Percentiles rank a stretch among this genome's conserved stretches.
These are phyloP conservation scores for Chrysomallon squamiferum DNA, from an alignment of 1,140 invertebrate genomes.

Conservation along the genomic window DNA sequence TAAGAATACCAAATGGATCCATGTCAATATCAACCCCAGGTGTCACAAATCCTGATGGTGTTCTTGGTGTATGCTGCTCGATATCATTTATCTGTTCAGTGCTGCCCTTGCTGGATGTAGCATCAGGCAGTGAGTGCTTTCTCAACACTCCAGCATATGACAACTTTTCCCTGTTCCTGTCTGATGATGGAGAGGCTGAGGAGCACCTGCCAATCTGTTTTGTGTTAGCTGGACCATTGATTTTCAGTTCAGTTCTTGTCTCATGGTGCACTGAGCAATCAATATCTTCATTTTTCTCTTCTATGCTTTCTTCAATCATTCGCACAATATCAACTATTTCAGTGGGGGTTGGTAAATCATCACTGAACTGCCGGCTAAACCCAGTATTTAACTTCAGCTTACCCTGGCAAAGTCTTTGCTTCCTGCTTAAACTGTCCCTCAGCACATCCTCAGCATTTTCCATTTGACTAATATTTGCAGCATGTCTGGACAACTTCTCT, in stretches of 20 bases:
- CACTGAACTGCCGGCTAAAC: conserved; percentile 55
- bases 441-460: too few species aligned
- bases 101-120: conserved; percentile 3
- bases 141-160: conserved; percentile 40
- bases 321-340: conserved; percentile 50
- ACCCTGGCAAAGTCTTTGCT: not conserved
- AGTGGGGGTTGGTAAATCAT: conserved; percentile 54
- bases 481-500: not conserved
- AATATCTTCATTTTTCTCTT: conserved; percentile 33
- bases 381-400: conserved; percentile 39
- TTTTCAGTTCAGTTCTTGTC: conserved; percentile 2
- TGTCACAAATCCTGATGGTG: conserved; percentile 52
- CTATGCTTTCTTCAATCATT: conserved; percentile 55
- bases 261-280: conserved; percentile 7
- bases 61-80: conserved; percentile 53
- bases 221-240: not conserved
- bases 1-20: conserved; percentile 54
- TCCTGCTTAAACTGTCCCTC: not conserved
- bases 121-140: conserved; percentile 23
- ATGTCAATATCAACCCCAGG: conserved; percentile 42
- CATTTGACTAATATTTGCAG: not conserved
- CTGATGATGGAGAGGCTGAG: conserved; percentile 20
- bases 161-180: conserved; percentile 27
- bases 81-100: conserved; percentile 26
- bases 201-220: conserved; percentile 3